A percentile compares a stretch with the other conserved stretches of the same genome.
These are phyloP conservation scores for Melanostoma mellinum DNA, from an alignment of 2,888 invertebrate species.

Conservation along the genomic window DNA sequence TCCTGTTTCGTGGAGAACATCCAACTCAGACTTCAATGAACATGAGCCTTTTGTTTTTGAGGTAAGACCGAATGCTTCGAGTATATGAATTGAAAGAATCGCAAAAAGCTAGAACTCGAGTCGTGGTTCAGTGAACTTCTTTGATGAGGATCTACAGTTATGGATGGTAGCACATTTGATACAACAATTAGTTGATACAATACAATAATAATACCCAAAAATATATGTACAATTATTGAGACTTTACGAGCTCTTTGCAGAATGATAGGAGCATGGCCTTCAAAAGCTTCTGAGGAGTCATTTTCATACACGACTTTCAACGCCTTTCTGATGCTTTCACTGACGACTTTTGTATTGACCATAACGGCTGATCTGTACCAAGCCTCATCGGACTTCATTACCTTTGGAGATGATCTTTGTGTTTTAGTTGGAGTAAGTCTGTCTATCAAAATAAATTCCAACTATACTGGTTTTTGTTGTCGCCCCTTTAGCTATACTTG, in stretches of 20 bases:
- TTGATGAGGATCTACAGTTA: neutral
- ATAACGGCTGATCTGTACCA: slow-evolving; percentile 74
- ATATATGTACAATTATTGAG: no score
- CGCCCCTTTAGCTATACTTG: slow-evolving; percentile 73
- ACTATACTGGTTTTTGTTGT: neutral
- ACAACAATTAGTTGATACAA: no score
- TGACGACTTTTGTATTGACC: slow-evolving; percentile 60
- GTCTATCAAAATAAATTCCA: no score
- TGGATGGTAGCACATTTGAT: no score
- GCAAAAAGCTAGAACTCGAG: neutral
- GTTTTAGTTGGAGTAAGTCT: slow-evolving; percentile 74
- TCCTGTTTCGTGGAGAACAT: slow-evolving; percentile 38
- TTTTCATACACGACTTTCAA: slow-evolving; percentile 22
- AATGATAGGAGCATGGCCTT: slow-evolving; percentile 49
- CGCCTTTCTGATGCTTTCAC: slow-evolving; percentile 15
- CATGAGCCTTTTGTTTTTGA: slow-evolving; percentile 19
- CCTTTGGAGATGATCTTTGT: slow-evolving; percentile 75
- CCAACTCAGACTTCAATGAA: slow-evolving; percentile 27
- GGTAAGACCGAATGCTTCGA: slow-evolving; percentile 21
- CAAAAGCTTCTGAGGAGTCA: slow-evolving; percentile 24
- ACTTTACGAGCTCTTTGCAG: slow-evolving; percentile 15
- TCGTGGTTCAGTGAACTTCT: neutral
- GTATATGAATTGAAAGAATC: no score
- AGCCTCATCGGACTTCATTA: slow-evolving; percentile 71
- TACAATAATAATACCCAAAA: no score